Conservation (phyloP, 2,113 vertebrate genomes). For the Hemichromis elongatus region DNA sequence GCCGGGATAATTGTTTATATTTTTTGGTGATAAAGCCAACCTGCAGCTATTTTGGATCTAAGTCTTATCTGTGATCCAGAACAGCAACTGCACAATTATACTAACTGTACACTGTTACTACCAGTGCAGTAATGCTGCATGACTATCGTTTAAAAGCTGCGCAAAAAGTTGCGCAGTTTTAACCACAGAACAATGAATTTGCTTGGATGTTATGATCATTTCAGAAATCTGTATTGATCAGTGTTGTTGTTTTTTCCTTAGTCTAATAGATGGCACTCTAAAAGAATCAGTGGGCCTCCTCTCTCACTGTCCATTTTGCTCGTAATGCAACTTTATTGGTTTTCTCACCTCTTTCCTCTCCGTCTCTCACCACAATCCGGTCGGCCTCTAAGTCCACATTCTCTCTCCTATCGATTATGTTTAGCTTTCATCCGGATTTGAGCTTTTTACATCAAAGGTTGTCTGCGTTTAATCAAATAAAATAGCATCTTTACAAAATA, state of each 20-base stretch:
- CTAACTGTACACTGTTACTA: not conserved
- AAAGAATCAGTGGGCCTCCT: not conserved
- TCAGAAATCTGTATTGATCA: not conserved
- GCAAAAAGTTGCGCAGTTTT: rapidly evolving
- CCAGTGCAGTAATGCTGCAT: rapidly evolving
- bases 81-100: not conserved
- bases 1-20: not conserved
- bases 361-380: slow-evolving; percentile 4
- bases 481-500: slow-evolving; percentile 27
- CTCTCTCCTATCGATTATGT: slow-evolving; percentile 25
- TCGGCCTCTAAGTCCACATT: slow-evolving; percentile 10
- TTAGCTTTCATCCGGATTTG: slow-evolving; percentile 26
- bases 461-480: slow-evolving; percentile 48
- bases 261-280: not conserved
- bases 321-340: slow-evolving; percentile 16
- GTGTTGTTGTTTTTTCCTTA: not conserved
- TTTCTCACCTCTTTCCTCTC: slow-evolving; percentile 33
- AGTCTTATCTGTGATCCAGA: not conserved
- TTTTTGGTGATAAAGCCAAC: not conserved
- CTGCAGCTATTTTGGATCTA: not conserved
- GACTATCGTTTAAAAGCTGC: not conserved
- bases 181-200: not conserved
- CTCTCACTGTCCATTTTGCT: not conserved
- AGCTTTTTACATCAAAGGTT: slow-evolving; percentile 50
- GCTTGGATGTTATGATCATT: not conserved